Evolutionary conservation across 92 coral and sea anemone genomes (phyloP), one percentile per base, ranked within the genome.

Genomic region (Diadumene lineata): DNA sequence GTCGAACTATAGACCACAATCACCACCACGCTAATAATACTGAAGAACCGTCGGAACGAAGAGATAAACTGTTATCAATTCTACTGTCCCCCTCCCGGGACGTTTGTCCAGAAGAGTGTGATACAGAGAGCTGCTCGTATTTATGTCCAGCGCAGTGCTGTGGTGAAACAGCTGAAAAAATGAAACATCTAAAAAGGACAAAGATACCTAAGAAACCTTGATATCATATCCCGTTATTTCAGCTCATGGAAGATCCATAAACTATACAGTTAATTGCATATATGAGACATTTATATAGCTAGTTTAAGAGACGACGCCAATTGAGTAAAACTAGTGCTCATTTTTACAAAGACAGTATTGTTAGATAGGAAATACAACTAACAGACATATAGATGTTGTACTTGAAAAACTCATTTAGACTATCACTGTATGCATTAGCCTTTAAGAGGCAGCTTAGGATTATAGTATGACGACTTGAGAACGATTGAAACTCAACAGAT

Each of bases 61-160:
- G 33, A 34, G 70, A 30, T 38, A 74, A 74, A 28, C 79, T 74
- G 43, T 50, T 74, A 11, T 60, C 79, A 26, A 53, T 38, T 17
- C 79, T 74, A 60, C 60, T 62, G 7, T 34, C 53, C 25, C 44
- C 38, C 26, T 55, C 79, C 17, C 31, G 63, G 2, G 55, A 61
- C 3, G 30, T 51, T 28, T 72, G 77, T 24, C 77, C 77, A 0
- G 32, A 72, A 9, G 66, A 72, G 34, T 72, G 77, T 21, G 30
- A 29, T 2, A 62, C 50, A 21, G 31, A 51, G 10, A 61, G 22
- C 24, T 72, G 77, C 30, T 72, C 66, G 17, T 72, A 72, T 34
- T 17, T 72, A 29, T 72, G 77, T 18, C 77, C 77, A 32, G 48
- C 77, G 11, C 77, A 53, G 16, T 72, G 77, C 21, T 72, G 77